Evolutionary conservation across 1,140 invertebrate species (phyloP).

Genomic region (Asbolus verrucosus): DNA sequence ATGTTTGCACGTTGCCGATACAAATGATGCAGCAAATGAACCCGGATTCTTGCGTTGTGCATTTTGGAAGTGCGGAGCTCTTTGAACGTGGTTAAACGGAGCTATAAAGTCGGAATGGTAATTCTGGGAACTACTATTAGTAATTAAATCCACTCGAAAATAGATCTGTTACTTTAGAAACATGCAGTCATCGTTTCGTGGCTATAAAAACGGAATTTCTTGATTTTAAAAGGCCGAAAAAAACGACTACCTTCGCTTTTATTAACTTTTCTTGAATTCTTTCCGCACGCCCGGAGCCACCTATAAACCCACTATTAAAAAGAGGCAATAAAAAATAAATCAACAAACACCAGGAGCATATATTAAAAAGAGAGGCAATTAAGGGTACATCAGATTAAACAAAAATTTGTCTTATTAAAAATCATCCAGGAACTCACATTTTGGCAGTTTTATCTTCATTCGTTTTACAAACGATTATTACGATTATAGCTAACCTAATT

Average conservation of each 20-base stretch:
- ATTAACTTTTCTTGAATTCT: no score
- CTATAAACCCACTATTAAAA: no score
- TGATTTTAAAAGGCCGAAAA: not conserved
- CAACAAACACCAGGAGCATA: no score
- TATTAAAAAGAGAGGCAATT: no score
- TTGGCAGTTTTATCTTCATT: no score
- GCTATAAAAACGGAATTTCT: not conserved
- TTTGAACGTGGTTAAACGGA: slow-evolving; percentile 32
- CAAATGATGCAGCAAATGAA: slow-evolving; percentile 11
- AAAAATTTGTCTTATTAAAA: no score
- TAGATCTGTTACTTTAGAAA: slow-evolving; percentile 42
- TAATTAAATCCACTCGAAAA: slow-evolving; percentile 42
- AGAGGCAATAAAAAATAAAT: no score
- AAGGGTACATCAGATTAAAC: no score
- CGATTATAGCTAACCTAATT: no score
- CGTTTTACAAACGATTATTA: no score
- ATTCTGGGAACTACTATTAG: slow-evolving; percentile 41
- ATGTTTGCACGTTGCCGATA: slow-evolving; percentile 28
- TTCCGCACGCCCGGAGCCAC: no score
- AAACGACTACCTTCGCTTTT: not conserved
- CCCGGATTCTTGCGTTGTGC: slow-evolving; percentile 25
- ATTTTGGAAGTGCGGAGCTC: slow-evolving; percentile 16
- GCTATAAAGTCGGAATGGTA: slow-evolving; percentile 32
- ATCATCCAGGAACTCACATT: no score
- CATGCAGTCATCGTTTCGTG: slow-evolving; percentile 10